Conservation (phyloP, 2,888 invertebrate genomes). For the Lacanobia oleracea region DNA sequence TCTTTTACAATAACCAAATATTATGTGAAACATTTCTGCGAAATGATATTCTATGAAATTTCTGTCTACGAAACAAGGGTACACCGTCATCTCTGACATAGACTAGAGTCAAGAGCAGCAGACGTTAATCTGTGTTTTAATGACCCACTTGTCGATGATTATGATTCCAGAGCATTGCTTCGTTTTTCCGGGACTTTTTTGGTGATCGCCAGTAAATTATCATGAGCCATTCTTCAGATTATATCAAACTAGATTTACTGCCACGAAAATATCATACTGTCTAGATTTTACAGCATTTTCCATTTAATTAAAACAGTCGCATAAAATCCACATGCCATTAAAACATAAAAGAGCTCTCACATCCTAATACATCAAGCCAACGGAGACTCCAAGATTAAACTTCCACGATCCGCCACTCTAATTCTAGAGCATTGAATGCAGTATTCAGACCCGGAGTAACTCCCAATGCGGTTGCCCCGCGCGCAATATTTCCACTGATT, state of each 20-base stretch:
- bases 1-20: no score
- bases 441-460: conserved; percentile 29
- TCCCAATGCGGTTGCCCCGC: conserved; percentile 62
- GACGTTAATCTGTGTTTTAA: no score
- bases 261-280: background rate
- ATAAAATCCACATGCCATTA: background rate
- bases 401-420: background rate
- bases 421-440: conserved; percentile 52
- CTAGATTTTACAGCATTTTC: background rate
- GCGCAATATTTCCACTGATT: conserved; percentile 80
- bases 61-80: no score
- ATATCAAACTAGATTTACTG: no score
- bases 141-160: no score
- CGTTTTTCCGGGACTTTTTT: background rate
- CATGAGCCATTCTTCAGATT: background rate
- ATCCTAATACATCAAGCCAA: background rate
- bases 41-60: no score
- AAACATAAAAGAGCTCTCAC: background rate
- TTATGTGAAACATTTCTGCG: no score
- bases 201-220: background rate
- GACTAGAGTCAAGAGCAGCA: no score
- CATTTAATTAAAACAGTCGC: background rate
- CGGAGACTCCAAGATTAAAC: conserved; percentile 22
- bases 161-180: background rate
- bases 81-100: no score